Base-by-base conservation (phyloP, 1,140 invertebrate species). In the Euura saliciscinereae region DNA sequence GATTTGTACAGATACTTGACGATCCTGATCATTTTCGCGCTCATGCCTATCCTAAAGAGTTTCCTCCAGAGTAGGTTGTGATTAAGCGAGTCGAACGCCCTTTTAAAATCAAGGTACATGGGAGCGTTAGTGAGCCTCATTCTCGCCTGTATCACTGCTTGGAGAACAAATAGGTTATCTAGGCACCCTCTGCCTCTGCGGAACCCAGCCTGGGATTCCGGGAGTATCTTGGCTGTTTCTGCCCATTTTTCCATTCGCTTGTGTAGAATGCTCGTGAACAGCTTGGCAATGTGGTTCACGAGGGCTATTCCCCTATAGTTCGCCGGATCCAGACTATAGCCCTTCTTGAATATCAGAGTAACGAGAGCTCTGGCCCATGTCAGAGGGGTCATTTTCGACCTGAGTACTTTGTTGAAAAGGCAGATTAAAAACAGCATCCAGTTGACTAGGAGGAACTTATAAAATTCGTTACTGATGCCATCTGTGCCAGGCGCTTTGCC, bases 1-100 rank as follows among this genome's bases (percentile, higher is more conserved):
- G 46, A 51, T n/a, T 46, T 45, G 45, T 70, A 70, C n/a, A 70
- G 69, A 51, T 70, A 43, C 64, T 70, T 70, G n/a, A 70, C 11
- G 4, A 70, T 70, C 6, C 46, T 70, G 4, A 70, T 70, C 6
- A 70, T 70, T 46, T 70, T 70, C 8, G 69, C 13, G 43, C 69
- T 70, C 69, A 70, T 70, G n/a, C 69, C 69, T 43, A 70, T 45
- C 5, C 45, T 70, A 51, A 45, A 70, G 45, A 70, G 43, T 46
- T 28, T 28, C 28, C 28, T 28, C 28, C 28, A 28, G 0, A 28
- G 28, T 28, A 28, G 28, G 28, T 28, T 28, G 28, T 28, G 28
- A 28, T 28, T 28, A 1, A 28, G 28, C 28, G 28, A 28, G 28
- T 28, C 28, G 44, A 68, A 72, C 28, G 43, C n/a, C 45, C 71